Percentiles rank a stretch among this genome's conserved stretches.
phyloP scores from a whole-genome alignment of 2,113 vertebrate genomes.

The Mirounga angustirostris region DNA sequence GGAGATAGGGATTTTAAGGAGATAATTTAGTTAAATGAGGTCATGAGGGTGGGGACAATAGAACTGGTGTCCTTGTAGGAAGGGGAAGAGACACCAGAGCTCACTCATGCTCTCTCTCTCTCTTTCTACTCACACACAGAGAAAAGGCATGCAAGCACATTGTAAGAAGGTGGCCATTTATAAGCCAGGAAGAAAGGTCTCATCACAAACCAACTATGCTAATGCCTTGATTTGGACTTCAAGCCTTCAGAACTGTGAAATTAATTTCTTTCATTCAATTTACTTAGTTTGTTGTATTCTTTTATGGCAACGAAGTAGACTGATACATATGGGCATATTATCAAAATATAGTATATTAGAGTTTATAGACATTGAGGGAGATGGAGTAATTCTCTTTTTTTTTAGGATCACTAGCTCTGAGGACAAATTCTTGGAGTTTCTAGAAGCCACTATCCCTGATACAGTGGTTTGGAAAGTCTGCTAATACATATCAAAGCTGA shows the following conservation, averaged over 20 bases:
- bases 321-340: background rate
- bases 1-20: background rate
- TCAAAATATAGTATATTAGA: background rate
- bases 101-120: background rate
- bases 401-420: background rate
- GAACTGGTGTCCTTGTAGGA: background rate
- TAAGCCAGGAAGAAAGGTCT: background rate
- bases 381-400: background rate
- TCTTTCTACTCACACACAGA: background rate
- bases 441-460: background rate
- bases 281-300: background rate
- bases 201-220: background rate
- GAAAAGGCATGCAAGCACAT: background rate
- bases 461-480: background rate
- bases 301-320: background rate
- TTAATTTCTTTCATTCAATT: background rate
- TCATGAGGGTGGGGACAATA: background rate
- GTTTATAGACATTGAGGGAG: background rate
- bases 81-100: background rate
- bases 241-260: background rate
- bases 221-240: background rate
- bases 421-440: background rate
- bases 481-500: background rate
- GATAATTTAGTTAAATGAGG: background rate
- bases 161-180: background rate